Base-by-base conservation (phyloP, 2,888 invertebrate genomes). In the Trachelus iudaicus region DNA sequence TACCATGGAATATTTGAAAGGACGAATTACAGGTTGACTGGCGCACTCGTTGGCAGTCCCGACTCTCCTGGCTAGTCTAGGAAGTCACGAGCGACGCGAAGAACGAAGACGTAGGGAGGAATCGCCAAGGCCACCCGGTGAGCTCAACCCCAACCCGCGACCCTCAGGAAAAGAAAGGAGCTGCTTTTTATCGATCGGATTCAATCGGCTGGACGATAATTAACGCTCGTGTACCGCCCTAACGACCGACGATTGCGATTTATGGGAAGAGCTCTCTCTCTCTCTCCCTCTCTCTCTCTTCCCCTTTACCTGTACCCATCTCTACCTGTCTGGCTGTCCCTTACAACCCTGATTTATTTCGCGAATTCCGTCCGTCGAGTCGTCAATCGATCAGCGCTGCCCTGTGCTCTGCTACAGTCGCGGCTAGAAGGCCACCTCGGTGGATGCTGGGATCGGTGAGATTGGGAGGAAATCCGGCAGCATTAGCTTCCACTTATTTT, bases 191-290 rank as follows among this genome's bases (percentile, higher is more conserved):
- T 83, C 86, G 81, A 82, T 81, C 84, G 84, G 84, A 85, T 88
- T 87, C 86, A 86, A 87, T 88, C 87, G 84, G 81, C 79, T 80
- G 82, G 80, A 81, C 80, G 85, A 87, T 87, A 89, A 88, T 88
- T 88, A 88, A 89, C 84, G 86, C 84, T 84, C 84, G 82, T 80
- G 87, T 82, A 85, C 84, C 84, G 86, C 85, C 88, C 88, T 85
- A 85, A 85, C 86, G 81, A 84, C 83, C 84, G 83, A 83, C 87
- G 87, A 87, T 86, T 81, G 83, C 87, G 83, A 89, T 88, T 87
- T 87, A 89, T 87, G 83, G 83, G 82, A 84, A 85, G 83, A 83
- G 82, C 80, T 31, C 31, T 31, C 31, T 34, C 37, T 37, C 37
- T 37, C 37, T 37, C 4, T 37, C 1, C 13, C 37, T 37, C 13